A percentile compares a stretch with the other conserved stretches of the same genome.
These are phyloP conservation scores for Pristis pectinata DNA, from an alignment of 2,797 vertebrate species.

Conservation along the genomic window DNA sequence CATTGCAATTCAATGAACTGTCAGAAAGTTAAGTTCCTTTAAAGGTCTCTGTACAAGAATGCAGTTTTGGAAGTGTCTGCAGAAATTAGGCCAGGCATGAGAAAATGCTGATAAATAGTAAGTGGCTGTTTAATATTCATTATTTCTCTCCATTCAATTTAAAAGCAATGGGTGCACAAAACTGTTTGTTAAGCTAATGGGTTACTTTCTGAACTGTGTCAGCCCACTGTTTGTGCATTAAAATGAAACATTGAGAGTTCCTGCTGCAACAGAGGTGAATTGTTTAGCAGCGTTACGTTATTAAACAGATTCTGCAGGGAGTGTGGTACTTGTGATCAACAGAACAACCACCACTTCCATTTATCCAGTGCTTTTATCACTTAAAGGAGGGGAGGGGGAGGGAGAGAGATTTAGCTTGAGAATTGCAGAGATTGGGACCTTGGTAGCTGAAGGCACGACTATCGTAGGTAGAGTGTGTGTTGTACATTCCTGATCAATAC, in stretches of 20 bases:
- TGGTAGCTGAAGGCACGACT: no score
- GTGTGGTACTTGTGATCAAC: background rate
- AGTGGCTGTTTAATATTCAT: background rate
- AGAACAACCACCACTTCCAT: background rate
- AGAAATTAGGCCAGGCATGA: background rate
- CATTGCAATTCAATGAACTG: background rate
- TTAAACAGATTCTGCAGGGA: background rate
- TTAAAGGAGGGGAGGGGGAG: no score
- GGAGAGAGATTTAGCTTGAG: no score
- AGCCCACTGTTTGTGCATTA: background rate
- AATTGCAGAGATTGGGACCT: no score
- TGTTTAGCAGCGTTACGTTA: background rate
- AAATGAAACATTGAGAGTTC: background rate
- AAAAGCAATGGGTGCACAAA: background rate
- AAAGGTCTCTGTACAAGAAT: background rate
- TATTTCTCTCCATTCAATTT: background rate
- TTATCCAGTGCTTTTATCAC: no score
- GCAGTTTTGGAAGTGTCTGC: slow-evolving; percentile 7
- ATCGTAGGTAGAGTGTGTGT: no score
- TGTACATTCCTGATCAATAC: no score
- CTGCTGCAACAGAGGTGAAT: background rate
- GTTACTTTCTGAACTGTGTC: background rate
- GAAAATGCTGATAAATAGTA: background rate
- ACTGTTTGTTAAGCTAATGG: background rate
- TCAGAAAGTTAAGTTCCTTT: background rate